These are phyloP conservation scores for Betta splendens DNA, from an alignment of 2,797 vertebrate genomes.

Conservation along the genomic window DNA sequence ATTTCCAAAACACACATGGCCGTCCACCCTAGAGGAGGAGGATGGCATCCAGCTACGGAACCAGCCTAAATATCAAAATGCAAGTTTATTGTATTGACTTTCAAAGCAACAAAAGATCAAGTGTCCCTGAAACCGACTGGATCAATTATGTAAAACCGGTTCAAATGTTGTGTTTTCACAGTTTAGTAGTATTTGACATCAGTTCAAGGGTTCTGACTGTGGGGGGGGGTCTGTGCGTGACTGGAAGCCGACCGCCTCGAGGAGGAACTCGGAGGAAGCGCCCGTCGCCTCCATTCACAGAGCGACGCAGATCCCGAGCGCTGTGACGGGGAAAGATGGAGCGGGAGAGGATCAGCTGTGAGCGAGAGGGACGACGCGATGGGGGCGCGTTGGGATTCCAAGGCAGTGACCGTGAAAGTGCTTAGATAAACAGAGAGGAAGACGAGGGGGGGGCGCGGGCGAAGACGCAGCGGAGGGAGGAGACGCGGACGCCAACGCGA, in stretches of 20 bases:
- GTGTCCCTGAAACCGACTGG: neutral
- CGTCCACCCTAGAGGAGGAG: slow-evolving; percentile 36
- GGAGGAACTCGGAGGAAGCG: slow-evolving; percentile 60
- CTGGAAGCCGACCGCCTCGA: slow-evolving; percentile 73
- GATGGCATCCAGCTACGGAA: slow-evolving; percentile 12
- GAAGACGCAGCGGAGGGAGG: slow-evolving; percentile 40
- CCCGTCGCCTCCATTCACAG: slow-evolving; percentile 56
- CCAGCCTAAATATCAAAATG: slow-evolving; percentile 12
- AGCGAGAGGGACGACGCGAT: slow-evolving; percentile 58
- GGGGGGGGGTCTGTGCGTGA: slow-evolving; percentile 69
- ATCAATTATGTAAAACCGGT: no score
- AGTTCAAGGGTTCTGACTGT: slow-evolving; percentile 28
- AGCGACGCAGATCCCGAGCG: slow-evolving; percentile 77
- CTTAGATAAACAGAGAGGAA: slow-evolving; percentile 85
- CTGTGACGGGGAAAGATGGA: slow-evolving; percentile 82
- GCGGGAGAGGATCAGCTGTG: slow-evolving; percentile 58
- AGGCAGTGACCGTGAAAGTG: slow-evolving; percentile 88
- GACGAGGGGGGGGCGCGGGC: slow-evolving; percentile 21
- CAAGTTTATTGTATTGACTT: slow-evolving; percentile 6
- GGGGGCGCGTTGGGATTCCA: slow-evolving; percentile 82
- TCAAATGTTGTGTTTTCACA: no score
- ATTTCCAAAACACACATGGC: slow-evolving; percentile 53
- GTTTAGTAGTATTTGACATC: slow-evolving; percentile 15
- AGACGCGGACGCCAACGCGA: slow-evolving; percentile 64
- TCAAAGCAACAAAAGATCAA: slow-evolving; percentile 20